Evolutionary conservation across 2,797 vertebrate species (phyloP).

Genomic region (Artibeus jamaicensis): DNA sequence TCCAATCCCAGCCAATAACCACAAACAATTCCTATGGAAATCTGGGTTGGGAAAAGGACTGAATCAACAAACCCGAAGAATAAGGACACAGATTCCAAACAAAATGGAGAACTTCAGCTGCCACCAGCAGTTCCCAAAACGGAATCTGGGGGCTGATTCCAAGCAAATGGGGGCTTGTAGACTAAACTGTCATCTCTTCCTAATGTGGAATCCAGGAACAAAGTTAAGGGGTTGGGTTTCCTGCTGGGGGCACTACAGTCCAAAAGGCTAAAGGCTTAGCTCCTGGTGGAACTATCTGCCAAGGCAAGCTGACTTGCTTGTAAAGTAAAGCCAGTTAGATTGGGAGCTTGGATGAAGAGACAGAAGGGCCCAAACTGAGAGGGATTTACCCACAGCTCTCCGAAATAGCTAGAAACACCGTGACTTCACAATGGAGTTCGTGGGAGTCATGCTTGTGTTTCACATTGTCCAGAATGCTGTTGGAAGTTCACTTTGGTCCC

Average conservation of each 20-base stretch:
- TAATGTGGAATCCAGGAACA: background rate
- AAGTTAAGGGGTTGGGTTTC: background rate
- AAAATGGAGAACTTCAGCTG: background rate
- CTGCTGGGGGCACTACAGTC: too few relatives aligned
- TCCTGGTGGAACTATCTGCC: background rate
- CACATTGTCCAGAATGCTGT: background rate
- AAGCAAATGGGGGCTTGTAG: background rate
- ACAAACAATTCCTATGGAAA: background rate
- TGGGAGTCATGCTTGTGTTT: too few relatives aligned
- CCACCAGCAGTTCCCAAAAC: background rate
- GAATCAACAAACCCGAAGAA: background rate
- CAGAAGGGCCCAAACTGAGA: too few relatives aligned
- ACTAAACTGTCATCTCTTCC: background rate
- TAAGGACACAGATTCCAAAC: background rate
- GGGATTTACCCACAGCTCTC: background rate
- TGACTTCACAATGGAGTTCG: too few relatives aligned
- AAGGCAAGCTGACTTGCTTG: background rate
- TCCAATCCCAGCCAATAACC: background rate
- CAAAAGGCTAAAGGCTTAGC: background rate
- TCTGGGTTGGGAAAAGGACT: background rate
- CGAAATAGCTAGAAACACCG: background rate
- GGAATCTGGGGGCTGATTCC: background rate
- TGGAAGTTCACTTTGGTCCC: background rate
- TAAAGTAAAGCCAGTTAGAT: background rate
- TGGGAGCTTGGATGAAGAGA: background rate